Evolutionary conservation across 2,888 invertebrate genomes (phyloP).

Genomic region (Lasioglossum calceatum): DNA sequence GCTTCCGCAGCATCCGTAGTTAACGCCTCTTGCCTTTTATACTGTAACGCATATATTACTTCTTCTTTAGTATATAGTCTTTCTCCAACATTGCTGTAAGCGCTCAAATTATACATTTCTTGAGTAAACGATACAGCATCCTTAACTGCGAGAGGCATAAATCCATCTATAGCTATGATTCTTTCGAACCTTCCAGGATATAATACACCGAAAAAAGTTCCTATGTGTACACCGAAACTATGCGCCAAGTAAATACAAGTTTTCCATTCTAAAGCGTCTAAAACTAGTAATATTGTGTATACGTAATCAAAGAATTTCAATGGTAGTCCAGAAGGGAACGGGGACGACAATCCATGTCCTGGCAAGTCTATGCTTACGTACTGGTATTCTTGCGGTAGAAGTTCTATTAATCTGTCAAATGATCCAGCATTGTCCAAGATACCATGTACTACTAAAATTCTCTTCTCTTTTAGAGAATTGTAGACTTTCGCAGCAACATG

Average conservation of each 20-base stretch:
- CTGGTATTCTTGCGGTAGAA: constrained; percentile 80
- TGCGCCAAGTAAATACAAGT: constrained; percentile 82
- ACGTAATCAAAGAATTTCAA: constrained; percentile 81
- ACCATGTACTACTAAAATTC: constrained; percentile 81
- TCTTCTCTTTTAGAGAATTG: constrained; percentile 76
- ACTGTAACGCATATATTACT: constrained; percentile 85
- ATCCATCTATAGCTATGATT: constrained; percentile 84
- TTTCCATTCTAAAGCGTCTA: constrained; percentile 83
- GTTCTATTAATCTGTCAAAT: constrained; percentile 82
- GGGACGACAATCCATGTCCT: constrained; percentile 85
- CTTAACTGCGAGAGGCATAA: constrained; percentile 75
- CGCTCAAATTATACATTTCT: constrained; percentile 78
- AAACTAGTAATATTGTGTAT: constrained; percentile 76
- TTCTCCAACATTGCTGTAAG: background rate
- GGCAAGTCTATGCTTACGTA: constrained; percentile 84
- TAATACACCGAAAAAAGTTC: constrained; percentile 80
- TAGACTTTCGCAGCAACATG: constrained; percentile 85
- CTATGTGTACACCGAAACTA: constrained; percentile 86
- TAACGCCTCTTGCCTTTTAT: constrained; percentile 82
- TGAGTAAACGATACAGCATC: constrained; percentile 77
- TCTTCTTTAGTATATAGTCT: constrained; percentile 83
- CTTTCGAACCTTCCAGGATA: constrained; percentile 84
- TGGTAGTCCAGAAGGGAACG: constrained; percentile 81
- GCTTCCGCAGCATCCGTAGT: constrained; percentile 84
- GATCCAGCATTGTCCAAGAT: constrained; percentile 84